Conservation (phyloP, 2,113 vertebrate genomes). For the Melanerpes formicivorus region DNA sequence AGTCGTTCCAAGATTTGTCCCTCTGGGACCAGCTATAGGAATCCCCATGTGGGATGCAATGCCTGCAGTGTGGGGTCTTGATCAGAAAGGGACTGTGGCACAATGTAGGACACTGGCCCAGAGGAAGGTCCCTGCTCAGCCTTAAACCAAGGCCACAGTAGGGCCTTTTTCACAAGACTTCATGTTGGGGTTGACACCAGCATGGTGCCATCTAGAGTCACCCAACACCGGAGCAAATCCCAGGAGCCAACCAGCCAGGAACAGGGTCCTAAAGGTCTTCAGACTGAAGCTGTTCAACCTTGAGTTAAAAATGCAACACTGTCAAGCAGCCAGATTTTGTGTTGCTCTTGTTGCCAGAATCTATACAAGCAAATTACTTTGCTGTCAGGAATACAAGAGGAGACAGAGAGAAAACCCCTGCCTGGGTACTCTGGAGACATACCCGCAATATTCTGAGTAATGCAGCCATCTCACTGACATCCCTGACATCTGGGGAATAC, state of each 20-base stretch:
- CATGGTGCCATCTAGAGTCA: background rate
- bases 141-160: background rate
- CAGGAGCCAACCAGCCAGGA: background rate
- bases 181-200: rapidly evolving
- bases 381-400: constrained; percentile 52
- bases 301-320: constrained; percentile 28
- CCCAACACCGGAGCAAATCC: background rate
- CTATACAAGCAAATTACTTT: constrained; percentile 62
- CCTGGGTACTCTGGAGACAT: background rate
- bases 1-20: background rate
- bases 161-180: background rate
- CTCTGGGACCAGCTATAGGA: background rate
- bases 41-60: rapidly evolving
- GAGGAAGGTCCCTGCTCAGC: background rate
- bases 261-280: background rate
- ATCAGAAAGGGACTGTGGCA: background rate
- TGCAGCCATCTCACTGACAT: constrained; percentile 46
- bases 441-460: constrained; percentile 23
- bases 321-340: background rate
- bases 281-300: constrained; percentile 11
- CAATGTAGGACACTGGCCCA: background rate
- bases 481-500: constrained; percentile 16
- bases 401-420: constrained; percentile 41
- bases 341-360: constrained; percentile 42
- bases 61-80: background rate